Percentiles rank a stretch among this genome's conserved stretches.
These are phyloP conservation scores for Urocitellus parryii DNA, from an alignment of 2,113 vertebrate genomes.

Conservation along the genomic window DNA sequence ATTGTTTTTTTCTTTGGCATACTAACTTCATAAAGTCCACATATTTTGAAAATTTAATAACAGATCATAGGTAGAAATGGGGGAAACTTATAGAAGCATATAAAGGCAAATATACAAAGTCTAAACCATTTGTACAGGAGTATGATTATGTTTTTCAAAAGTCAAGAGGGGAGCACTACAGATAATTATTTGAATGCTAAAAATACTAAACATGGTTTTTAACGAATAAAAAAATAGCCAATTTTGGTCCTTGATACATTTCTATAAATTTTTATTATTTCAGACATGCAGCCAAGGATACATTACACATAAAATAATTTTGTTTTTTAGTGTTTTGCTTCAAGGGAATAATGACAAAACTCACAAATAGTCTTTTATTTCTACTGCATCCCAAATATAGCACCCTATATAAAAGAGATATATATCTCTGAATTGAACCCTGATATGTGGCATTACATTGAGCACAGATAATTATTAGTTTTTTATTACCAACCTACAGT, in stretches of 20 bases:
- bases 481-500: not conserved
- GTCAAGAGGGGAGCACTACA: not conserved
- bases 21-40: slow-evolving; percentile 7
- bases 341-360: not conserved
- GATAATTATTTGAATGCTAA: slow-evolving; percentile 35
- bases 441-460: not conserved
- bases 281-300: not conserved
- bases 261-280: slow-evolving; percentile 33
- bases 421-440: slow-evolving; percentile 13
- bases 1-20: not conserved
- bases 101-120: not conserved
- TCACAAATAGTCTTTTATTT: slow-evolving; percentile 32
- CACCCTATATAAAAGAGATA: slow-evolving; percentile 29
- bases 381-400: not conserved
- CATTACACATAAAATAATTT: not conserved
- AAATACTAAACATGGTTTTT: slow-evolving; percentile 16
- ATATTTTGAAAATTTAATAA: slow-evolving; percentile 40
- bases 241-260: not conserved
- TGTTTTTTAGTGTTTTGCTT: not conserved
- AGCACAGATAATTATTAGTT: slow-evolving; percentile 19
- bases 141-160: slow-evolving; percentile 9
- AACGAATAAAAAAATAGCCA: slow-evolving; percentile 12
- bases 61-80: not conserved
- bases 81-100: not conserved
- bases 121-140: not conserved